phyloP scores from a whole-genome alignment of 2,797 vertebrate genomes.

The Tiaroga cobitis region DNA sequence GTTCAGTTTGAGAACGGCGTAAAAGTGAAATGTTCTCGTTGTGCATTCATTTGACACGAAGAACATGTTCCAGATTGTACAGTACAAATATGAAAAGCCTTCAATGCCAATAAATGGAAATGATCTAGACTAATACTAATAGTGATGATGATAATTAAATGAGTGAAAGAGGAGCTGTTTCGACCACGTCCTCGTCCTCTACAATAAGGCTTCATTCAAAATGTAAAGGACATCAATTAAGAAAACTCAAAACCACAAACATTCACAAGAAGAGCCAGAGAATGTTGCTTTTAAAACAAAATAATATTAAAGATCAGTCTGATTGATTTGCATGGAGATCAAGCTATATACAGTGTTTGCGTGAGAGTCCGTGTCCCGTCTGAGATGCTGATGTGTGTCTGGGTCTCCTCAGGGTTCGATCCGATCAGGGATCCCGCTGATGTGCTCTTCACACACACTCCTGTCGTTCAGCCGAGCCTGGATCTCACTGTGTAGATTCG shows the following conservation, averaged over 20 bases:
- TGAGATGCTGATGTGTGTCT: slow-evolving; percentile 21
- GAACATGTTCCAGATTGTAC: neutral
- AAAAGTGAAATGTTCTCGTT: neutral
- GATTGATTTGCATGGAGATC: slow-evolving; percentile 35
- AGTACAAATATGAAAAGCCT: neutral
- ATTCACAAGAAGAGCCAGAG: slow-evolving; percentile 24
- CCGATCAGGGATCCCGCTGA: slow-evolving; percentile 17
- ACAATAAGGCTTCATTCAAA: slow-evolving; percentile 30
- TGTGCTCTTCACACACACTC: slow-evolving; percentile 22
- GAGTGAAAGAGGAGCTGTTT: neutral
- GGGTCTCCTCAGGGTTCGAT: slow-evolving; percentile 21
- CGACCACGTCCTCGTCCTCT: neutral
- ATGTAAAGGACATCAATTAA: slow-evolving; percentile 43
- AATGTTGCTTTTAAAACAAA: slow-evolving; percentile 27
- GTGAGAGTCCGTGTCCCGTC: slow-evolving; percentile 39
- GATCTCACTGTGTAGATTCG: slow-evolving; percentile 49
- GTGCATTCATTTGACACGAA: neutral
- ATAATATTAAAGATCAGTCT: slow-evolving; percentile 8
- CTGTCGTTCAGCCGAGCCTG: slow-evolving; percentile 23
- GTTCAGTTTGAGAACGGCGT: neutral
- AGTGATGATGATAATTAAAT: neutral
- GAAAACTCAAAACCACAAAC: slow-evolving; percentile 22
- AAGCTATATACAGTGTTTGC: slow-evolving; percentile 52
- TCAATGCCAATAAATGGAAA: neutral
- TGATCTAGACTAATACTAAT: neutral